Evolutionary conservation across 2,113 vertebrate genomes (phyloP).

Genomic region (Cichladusa arquata): DNA sequence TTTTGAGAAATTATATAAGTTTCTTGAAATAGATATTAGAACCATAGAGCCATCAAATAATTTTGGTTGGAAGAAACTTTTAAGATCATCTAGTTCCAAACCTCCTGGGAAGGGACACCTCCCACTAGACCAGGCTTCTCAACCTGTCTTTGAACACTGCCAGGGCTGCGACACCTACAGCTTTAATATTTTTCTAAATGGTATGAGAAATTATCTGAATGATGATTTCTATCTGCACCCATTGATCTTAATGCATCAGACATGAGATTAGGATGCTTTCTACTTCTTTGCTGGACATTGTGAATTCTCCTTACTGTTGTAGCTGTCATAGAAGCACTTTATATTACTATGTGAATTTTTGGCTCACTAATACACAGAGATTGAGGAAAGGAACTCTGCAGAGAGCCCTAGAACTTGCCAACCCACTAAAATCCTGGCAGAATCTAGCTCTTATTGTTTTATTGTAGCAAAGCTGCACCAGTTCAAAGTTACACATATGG

Average conservation of each 20-base stretch:
- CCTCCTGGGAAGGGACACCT: background rate
- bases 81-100: background rate
- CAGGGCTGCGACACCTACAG: too few species aligned
- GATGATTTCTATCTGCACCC: background rate
- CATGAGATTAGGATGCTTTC: background rate
- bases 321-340: background rate
- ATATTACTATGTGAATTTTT: background rate
- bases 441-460: conserved; percentile 43
- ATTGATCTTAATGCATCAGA: background rate
- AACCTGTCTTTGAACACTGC: background rate
- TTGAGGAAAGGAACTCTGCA: background rate
- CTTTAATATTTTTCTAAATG: background rate
- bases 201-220: background rate
- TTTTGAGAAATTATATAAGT: conserved; percentile 27
- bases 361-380: background rate
- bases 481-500: conserved; percentile 56
- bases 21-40: conserved; percentile 5
- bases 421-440: background rate
- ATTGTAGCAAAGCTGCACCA: background rate
- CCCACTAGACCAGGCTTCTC: background rate
- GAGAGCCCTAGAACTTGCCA: background rate
- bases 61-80: background rate
- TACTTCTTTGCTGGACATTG: background rate
- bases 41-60: fast-evolving
- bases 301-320: background rate